Percentiles rank a stretch among this genome's conserved stretches.
These are phyloP conservation scores for Xestia xanthographa DNA, from an alignment of 2,888 invertebrate species.

Conservation along the genomic window DNA sequence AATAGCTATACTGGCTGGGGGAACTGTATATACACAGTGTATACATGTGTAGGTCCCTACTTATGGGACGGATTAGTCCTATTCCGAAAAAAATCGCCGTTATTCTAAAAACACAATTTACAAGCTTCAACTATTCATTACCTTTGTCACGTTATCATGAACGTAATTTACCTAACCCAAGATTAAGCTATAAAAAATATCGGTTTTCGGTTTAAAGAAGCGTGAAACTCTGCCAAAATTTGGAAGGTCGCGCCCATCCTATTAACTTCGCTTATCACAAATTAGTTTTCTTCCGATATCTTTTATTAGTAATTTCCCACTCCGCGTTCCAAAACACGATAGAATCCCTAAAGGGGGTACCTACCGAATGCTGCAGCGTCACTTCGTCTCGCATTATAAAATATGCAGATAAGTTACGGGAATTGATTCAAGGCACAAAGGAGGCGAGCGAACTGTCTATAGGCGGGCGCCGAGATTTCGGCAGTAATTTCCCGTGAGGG, in stretches of 20 bases:
- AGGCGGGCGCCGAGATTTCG: constrained; percentile 86
- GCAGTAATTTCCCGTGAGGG: constrained; percentile 89
- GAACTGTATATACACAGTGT: constrained; percentile 51
- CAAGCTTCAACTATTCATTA: neutral
- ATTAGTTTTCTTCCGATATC: constrained; percentile 65
- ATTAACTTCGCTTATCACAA: constrained; percentile 57
- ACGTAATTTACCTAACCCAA: constrained; percentile 33
- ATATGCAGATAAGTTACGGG: constrained; percentile 90
- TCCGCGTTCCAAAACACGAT: constrained; percentile 71
- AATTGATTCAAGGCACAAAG: constrained; percentile 90
- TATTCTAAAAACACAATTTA: neutral
- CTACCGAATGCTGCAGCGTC: constrained; percentile 80
- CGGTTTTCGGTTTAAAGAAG: constrained; percentile 35
- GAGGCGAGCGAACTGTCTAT: constrained; percentile 85
- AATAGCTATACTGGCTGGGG: constrained; percentile 67
- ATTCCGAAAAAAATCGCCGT: constrained; percentile 10
- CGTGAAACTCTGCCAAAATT: constrained; percentile 40
- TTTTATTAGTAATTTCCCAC: constrained; percentile 67
- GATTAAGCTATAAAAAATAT: constrained; percentile 48
- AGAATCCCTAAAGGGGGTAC: constrained; percentile 78
- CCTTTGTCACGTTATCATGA: constrained; percentile 22
- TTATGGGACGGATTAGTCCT: constrained; percentile 39
- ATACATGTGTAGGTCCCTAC: constrained; percentile 19
- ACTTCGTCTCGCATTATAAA: constrained; percentile 87
- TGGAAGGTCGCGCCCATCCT: constrained; percentile 20